phyloP scores from a whole-genome alignment of 2,797 vertebrate species.

The Lophotriccus pileatus region DNA sequence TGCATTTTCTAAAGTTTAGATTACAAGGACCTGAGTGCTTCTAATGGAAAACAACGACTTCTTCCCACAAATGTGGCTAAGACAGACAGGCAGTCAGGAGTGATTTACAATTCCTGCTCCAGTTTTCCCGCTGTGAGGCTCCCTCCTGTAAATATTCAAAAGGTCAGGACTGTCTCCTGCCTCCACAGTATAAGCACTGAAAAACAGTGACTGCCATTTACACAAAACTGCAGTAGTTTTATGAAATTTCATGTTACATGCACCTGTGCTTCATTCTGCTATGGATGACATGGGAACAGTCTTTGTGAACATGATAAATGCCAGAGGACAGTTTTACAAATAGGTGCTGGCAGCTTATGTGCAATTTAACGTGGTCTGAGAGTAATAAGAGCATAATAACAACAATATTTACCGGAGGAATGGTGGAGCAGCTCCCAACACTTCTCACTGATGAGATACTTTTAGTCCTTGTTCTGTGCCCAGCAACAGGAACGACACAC shows the following conservation, averaged over 20 bases:
- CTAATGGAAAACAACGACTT: not conserved
- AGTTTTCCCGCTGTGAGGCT: not conserved
- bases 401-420: slow-evolving; percentile 83
- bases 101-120: not conserved
- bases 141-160: not conserved
- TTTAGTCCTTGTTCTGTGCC: slow-evolving; percentile 81
- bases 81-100: not conserved
- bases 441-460: slow-evolving; percentile 83
- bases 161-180: not conserved
- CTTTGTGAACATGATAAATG: not conserved
- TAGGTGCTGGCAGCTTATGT: not conserved
- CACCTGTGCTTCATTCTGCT: not conserved
- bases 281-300: not conserved
- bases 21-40: not conserved
- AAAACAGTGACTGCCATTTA: not conserved
- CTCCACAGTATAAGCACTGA: not conserved
- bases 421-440: slow-evolving; percentile 86
- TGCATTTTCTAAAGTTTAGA: not conserved
- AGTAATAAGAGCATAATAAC: not conserved
- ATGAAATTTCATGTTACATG: not conserved
- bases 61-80: not conserved
- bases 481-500: slow-evolving; percentile 68
- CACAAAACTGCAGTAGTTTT: not conserved
- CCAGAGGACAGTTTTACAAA: not conserved
- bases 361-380: not conserved